Evolutionary conservation across 2,797 vertebrate genomes (phyloP).

Genomic region (Pantherophis alleghaniensis): DNA sequence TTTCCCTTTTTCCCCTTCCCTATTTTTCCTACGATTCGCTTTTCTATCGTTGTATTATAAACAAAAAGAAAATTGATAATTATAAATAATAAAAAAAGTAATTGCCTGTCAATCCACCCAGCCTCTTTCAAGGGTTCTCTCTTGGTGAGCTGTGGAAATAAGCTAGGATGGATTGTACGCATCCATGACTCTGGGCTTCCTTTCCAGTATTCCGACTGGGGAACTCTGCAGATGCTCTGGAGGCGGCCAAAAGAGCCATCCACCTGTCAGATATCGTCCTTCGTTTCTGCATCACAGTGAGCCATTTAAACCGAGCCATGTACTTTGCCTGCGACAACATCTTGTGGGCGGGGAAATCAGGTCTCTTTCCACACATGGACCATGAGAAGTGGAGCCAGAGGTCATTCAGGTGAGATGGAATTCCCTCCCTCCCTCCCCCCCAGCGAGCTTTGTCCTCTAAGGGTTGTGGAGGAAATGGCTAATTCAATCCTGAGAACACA

Average conservation of each 20-base stretch:
- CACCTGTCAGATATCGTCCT: conserved; percentile 89
- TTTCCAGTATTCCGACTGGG: conserved; percentile 86
- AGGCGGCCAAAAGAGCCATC: conserved; percentile 84
- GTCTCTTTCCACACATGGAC: conserved; percentile 78
- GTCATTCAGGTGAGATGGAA: conserved; percentile 82
- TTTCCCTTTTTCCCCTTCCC: too few relatives aligned
- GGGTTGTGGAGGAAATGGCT: neutral
- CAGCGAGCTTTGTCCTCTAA: neutral
- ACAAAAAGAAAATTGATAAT: neutral
- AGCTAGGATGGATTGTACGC: fast-evolving
- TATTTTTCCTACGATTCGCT: too few relatives aligned
- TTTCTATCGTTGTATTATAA: neutral
- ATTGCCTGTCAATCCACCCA: neutral
- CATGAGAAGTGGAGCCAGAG: conserved; percentile 89
- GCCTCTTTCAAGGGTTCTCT: neutral
- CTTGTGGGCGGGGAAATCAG: conserved; percentile 85
- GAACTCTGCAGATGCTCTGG: conserved; percentile 85
- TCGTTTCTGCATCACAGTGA: conserved; percentile 87
- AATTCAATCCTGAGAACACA: neutral
- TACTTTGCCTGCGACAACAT: conserved; percentile 93
- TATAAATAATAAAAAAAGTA: neutral
- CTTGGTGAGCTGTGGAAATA: neutral
- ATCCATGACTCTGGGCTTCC: neutral
- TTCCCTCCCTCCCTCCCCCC: too few relatives aligned
- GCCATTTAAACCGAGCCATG: conserved; percentile 89